Evolutionary conservation across 2,797 vertebrate species (phyloP).

Genomic region (Tapera naevia): DNA sequence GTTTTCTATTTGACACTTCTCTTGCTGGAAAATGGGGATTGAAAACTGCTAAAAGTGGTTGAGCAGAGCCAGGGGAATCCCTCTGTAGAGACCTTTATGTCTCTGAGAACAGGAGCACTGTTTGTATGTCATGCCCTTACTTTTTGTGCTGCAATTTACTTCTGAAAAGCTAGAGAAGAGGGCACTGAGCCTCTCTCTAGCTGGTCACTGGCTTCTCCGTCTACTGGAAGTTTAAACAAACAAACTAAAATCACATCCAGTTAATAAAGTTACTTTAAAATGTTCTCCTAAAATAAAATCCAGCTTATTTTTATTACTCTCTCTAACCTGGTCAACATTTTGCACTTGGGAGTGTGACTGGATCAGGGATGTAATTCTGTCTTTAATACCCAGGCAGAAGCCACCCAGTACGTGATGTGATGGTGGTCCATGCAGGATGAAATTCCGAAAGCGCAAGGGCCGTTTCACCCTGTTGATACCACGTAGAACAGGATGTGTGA

Average conservation of each 20-base stretch:
- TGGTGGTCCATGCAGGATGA: background rate
- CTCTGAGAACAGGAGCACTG: background rate
- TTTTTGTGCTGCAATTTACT: background rate
- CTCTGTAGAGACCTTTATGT: background rate
- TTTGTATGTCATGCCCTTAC: background rate
- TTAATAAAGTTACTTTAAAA: background rate
- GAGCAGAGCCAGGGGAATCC: background rate
- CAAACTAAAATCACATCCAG: background rate
- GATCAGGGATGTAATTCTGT: background rate
- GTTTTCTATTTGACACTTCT: background rate
- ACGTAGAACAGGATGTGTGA: constrained; percentile 14
- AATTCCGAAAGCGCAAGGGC: background rate
- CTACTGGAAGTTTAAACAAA: background rate
- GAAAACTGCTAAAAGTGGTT: background rate
- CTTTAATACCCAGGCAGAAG: constrained; percentile 2
- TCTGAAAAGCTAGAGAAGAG: background rate
- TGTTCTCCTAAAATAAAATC: background rate
- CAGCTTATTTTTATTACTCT: background rate
- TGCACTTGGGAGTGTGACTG: background rate
- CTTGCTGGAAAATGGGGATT: background rate
- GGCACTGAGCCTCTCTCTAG: background rate
- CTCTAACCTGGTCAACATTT: background rate
- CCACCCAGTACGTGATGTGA: background rate
- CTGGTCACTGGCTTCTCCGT: background rate
- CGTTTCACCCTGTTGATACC: background rate